These are phyloP conservation scores for Pimephales promelas DNA, from an alignment of 2,113 vertebrate species.

Conservation along the genomic window DNA sequence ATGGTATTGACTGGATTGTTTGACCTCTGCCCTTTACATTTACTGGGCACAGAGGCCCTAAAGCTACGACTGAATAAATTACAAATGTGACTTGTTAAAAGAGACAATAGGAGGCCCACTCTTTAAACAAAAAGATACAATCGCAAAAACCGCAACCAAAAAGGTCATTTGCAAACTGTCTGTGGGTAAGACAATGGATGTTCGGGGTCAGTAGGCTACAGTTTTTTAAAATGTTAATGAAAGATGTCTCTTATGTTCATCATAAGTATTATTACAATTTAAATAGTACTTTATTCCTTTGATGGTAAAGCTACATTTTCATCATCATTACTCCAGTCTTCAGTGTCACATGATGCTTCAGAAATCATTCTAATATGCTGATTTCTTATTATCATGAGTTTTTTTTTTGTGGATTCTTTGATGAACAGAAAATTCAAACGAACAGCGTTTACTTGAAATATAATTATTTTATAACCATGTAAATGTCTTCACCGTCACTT, in stretches of 20 bases:
- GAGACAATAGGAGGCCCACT: neutral
- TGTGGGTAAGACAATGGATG: neutral
- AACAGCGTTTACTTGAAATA: neutral
- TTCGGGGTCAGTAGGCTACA: neutral
- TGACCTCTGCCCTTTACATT: neutral
- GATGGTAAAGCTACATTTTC: neutral
- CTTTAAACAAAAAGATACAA: neutral
- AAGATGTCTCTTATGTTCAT: neutral
- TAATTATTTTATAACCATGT: neutral
- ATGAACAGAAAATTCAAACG: neutral
- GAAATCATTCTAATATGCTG: neutral
- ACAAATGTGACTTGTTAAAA: neutral
- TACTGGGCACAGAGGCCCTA: neutral
- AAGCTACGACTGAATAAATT: neutral
- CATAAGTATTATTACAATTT: neutral
- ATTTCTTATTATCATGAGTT: neutral
- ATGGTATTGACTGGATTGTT: slow-evolving; percentile 1
- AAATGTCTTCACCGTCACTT: neutral
- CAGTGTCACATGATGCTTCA: neutral
- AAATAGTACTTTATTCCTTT: neutral
- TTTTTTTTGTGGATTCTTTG: neutral
- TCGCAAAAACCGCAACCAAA: neutral
- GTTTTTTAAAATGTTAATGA: neutral
- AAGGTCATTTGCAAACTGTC: neutral
- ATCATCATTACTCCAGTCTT: neutral